Evolutionary conservation across 30 jellyfish, hydroid and myxozoan genomes (phyloP), one percentile per base, ranked within the genome.

Genomic region (Sanderia malayensis): DNA sequence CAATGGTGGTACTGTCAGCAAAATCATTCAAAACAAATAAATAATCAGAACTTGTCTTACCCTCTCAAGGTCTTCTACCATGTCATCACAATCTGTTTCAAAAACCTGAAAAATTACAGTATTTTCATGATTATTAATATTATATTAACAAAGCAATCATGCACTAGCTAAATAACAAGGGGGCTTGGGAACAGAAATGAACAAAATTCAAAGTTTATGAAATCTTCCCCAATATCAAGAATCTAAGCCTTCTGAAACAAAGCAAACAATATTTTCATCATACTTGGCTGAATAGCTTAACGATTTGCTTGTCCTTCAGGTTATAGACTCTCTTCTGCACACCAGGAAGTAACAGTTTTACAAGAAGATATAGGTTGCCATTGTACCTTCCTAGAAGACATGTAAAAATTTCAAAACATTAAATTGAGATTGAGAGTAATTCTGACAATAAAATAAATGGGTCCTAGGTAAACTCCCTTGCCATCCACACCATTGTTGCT

Each of bases 241-340:
- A 55, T 55, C 67, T 24, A 55, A 55, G 19, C 67, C 15, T 55
- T n/a, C 18, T 20, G 67, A 55, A 31, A 65, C 32, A 65, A 65
- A 41, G 34, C 46, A 30, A 59, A 34, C 34, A n/a, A 1, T 65
- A 20, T 65, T 55, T 65, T 65, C 34, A 29, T 59, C 81, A 17
- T 55, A 82, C 97, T 91, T 89, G 97, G 34, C 90, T 52, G 74
- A 83, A 76, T 31, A 70, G 78, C 44, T 89, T 89, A 17, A 89
- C 80, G 53, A 89, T 55, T 71, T 89, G 97, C 79, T 89, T 89
- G 61, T 89, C 97, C 67, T 89, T 82, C 45, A 89, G 29, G 58
- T 89, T 89, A 44, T 89, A 89, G 28, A 89, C 71, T 49, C 95
- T 59, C 68, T 89, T 89, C 45, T 89, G 93, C 19, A 70, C 70